Base-by-base conservation (phyloP, 2,113 vertebrate species). In the Zonotrichia leucophrys region DNA sequence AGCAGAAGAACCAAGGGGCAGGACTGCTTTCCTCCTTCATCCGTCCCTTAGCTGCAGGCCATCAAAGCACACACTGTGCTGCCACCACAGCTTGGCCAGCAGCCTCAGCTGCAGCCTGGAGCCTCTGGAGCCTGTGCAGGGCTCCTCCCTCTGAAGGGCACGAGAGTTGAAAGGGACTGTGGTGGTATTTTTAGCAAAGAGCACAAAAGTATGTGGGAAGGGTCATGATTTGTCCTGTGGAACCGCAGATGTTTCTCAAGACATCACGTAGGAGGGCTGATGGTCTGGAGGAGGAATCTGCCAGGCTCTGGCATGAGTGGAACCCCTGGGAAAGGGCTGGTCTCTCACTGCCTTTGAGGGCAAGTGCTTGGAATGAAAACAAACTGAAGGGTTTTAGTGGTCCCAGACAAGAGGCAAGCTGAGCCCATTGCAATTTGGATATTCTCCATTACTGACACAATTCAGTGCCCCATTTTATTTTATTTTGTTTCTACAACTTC, bases 181-280 rank as follows among this genome's bases (percentile, higher is more conserved):
- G 28, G 0, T 22, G 70, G 16, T 94, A 92, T 92, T 95, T 96
- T 95, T 95, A 97, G 81, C 28, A 64, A 94, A 79, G 62, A 89
- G 25, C 31, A 72, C 53, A 69, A 42, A 75, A 60, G 4, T 62
- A 2, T 85, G 63, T 91, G 93, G 87, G 93, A 97, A 95, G 41
- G 87, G 89, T 95, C 87, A 62, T 25, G n/a, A 68, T 25, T 2
- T 53, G 74, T 35, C 30, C 81, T 60, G 64, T 73, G 92, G 82
- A 75, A 64, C 27, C 73, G 49, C 92, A 95, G 74, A 81, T 87
- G 66, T 89, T 91, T 92, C 94, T 94, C 83, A 79, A 76, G 91
- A 56, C 18, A 7, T 79, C 0, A 0, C 18, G 41, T 64, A 59
- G 74, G 47, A 89, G 31, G 56, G 24, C 16, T 72, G 77, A 20